Conservation (phyloP, 1,140 invertebrate genomes). For the Dreissena polymorpha region DNA sequence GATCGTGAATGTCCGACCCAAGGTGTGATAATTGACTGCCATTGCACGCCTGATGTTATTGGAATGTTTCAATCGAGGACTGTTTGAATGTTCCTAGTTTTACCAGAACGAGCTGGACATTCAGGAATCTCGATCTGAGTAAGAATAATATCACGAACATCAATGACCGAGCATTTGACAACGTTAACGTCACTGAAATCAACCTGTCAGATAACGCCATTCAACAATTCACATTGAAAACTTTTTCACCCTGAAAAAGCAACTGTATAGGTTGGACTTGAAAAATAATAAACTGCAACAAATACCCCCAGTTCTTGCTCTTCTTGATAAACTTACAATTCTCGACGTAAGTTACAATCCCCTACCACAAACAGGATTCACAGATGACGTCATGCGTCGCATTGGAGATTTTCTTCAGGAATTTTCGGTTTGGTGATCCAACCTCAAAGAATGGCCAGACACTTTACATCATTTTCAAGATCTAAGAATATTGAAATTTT, state of each 20-base stretch:
- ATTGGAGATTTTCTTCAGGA: slow-evolving; percentile 33
- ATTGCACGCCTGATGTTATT: not conserved
- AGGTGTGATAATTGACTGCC: no score
- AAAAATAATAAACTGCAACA: not conserved
- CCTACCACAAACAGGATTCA: slow-evolving; percentile 18
- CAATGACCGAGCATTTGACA: not conserved
- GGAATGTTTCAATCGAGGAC: slow-evolving; percentile 9
- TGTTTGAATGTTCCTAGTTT: not conserved
- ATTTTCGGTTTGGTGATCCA: slow-evolving; percentile 34
- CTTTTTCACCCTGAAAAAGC: slow-evolving; percentile 10
- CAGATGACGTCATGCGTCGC: slow-evolving; percentile 27
- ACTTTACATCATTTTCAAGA: slow-evolving; percentile 25
- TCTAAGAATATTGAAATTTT: slow-evolving; percentile 25
- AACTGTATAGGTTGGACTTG: slow-evolving; percentile 29
- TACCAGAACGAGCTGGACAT: slow-evolving; percentile 14
- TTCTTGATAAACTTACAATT: not conserved
- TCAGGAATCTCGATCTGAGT: slow-evolving; percentile 13
- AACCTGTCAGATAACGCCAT: slow-evolving; percentile 12
- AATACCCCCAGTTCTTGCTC: slow-evolving; percentile 1
- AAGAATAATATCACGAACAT: slow-evolving; percentile 12
- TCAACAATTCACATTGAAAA: not conserved
- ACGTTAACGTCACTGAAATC: slow-evolving; percentile 40
- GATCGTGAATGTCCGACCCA: no score
- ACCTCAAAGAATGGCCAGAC: slow-evolving; percentile 17
- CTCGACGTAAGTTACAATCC: slow-evolving; percentile 39